Base-by-base conservation (phyloP, 2,113 vertebrate genomes). In the Amphiprion percula region DNA sequence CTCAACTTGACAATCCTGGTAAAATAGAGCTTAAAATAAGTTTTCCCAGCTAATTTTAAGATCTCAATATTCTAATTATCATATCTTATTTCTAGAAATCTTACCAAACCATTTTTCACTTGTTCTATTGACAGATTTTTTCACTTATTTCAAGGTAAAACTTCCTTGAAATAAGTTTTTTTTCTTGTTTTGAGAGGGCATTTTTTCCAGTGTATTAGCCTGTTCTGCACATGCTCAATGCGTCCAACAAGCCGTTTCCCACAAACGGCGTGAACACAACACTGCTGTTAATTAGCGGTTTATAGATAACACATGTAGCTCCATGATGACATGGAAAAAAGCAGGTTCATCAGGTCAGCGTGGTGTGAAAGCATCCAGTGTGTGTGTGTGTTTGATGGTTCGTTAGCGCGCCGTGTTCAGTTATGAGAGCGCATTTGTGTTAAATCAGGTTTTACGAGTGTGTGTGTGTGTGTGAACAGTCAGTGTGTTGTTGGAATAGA, bases 261-360 rank as follows among this genome's bases (percentile, higher is more conserved):
- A 84, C 72, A 81, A 62, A 69, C 68, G 24, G 54, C 74, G 68
- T 30, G 69, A 73, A 63, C 10, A 7, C n/a, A 41, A 63, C 75
- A 80, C 67, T 78, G 83, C n/a, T 80, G 66, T 79, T 89, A 84
- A 88, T 88, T 77, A 89, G 70, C 15, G 46, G 56, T 82, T 88
- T 81, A 89, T 86, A 54, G 50, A 46, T 62, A 85, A 82, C 88
- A 89, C 66, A 81, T 90, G 87, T 55, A 74, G 68, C 74, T 23
- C 49, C 74, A 66, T 67, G 85, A 86, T 88, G 84, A 86, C 77
- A 83, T 79, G 66, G 21, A 52, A 14, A 84, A 70, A 69, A 86
- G 77, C 56, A 17, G 28, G 84, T 79, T 87, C 82, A 82, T 46
- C 12, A 47, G 87, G 83, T 86, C 82, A 87, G 1, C 2, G 9